These are phyloP conservation scores for Tetraodon nigroviridis DNA, from an alignment of 2,113 vertebrate species.

Conservation along the genomic window DNA sequence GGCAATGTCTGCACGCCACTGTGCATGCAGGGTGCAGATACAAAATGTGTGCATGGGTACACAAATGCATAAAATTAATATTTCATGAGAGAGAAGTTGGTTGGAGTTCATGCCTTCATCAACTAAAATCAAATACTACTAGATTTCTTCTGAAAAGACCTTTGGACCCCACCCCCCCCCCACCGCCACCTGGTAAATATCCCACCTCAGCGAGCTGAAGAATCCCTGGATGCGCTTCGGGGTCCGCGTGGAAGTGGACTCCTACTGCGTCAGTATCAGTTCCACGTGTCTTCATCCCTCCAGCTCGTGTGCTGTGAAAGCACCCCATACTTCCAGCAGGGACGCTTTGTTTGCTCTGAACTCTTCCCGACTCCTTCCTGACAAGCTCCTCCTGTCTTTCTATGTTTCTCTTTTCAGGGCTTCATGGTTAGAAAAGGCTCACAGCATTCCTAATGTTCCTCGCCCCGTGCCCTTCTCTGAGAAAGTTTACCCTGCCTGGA, in stretches of 20 bases:
- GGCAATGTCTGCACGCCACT: background rate
- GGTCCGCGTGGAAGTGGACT: constrained; percentile 22
- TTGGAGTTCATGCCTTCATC: background rate
- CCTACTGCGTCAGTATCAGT: constrained; percentile 26
- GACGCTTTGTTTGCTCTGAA: background rate
- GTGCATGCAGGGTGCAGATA: background rate
- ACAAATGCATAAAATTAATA: constrained; percentile 2
- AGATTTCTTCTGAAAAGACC: background rate
- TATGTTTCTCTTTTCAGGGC: constrained; percentile 19
- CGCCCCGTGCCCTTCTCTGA: constrained; percentile 10
- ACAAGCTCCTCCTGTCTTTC: constrained; percentile 7
- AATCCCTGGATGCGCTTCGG: constrained; percentile 51
- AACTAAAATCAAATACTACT: background rate
- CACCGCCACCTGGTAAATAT: background rate
- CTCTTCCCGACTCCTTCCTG: background rate
- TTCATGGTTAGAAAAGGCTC: constrained; percentile 24
- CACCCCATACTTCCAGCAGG: constrained; percentile 67
- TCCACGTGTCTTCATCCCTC: constrained; percentile 28
- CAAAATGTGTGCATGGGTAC: constrained; percentile 1
- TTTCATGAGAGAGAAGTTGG: constrained; percentile 6
- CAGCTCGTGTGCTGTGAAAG: constrained; percentile 48
- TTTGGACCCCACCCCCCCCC: too few relatives aligned
- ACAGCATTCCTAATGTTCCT: constrained; percentile 25
- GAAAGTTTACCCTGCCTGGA: constrained; percentile 34
- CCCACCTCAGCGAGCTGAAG: constrained; percentile 64